A percentile compares a stretch with the other conserved stretches of the same genome.
Evolutionary conservation across 1,140 invertebrate species (phyloP).

Genomic region (Rhyzopertha dominica): DNA sequence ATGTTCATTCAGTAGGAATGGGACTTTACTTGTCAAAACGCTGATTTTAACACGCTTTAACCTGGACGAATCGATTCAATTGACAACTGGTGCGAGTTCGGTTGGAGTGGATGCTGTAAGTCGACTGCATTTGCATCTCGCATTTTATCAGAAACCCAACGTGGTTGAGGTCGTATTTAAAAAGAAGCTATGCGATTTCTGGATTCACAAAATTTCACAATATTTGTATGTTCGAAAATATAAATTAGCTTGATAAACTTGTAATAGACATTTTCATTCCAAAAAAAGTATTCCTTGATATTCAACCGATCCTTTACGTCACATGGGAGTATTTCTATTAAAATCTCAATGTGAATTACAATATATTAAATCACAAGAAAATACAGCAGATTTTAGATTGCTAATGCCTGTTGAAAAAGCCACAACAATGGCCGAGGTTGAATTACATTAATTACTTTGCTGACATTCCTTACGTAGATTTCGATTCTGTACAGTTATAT

Average conservation of each 20-base stretch:
- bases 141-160: slow-evolving; percentile 42
- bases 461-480: too few species aligned
- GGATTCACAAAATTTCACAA: slow-evolving; percentile 50
- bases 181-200: slow-evolving; percentile 51
- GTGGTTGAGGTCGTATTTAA: slow-evolving; percentile 49
- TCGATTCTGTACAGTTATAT: too few species aligned
- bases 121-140: slow-evolving; percentile 47
- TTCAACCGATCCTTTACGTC: too few species aligned
- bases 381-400: too few species aligned
- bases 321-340: too few species aligned
- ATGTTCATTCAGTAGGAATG: slow-evolving; percentile 43
- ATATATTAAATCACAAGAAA: too few species aligned
- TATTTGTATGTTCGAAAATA: slow-evolving; percentile 51
- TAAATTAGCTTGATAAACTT: slow-evolving; percentile 46
- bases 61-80: slow-evolving; percentile 14
- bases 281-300: slow-evolving; percentile 22
- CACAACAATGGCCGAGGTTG: too few species aligned
- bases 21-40: slow-evolving; percentile 18
- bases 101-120: slow-evolving; percentile 24
- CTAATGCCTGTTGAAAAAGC: too few species aligned
- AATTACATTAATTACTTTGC: too few species aligned
- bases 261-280: slow-evolving; percentile 43
- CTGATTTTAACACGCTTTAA: slow-evolving; percentile 18
- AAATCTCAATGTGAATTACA: too few species aligned
- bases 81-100: slow-evolving; percentile 24